Percentiles rank a stretch among this genome's conserved stretches.
phyloP scores from a whole-genome alignment of 53 echinoderm and acorn worm species.

The Antedon mediterranea region DNA sequence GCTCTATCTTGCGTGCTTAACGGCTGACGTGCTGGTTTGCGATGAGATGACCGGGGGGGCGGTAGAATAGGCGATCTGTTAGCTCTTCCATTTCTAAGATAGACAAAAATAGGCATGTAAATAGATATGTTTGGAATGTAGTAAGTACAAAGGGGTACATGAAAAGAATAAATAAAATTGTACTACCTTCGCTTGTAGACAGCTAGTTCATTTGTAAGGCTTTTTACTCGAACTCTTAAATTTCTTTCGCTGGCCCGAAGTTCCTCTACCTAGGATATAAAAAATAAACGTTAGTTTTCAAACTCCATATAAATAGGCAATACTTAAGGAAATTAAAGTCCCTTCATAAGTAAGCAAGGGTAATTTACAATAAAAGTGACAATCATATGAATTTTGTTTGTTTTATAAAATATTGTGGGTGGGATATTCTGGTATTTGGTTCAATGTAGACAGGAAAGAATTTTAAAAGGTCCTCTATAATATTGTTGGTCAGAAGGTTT shows the following conservation, averaged over 20 bases:
- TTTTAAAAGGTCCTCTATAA: too few relatives aligned
- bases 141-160: too few relatives aligned
- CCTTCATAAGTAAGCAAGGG: too few relatives aligned
- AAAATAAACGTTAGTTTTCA: too few relatives aligned
- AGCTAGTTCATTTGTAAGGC: constrained; percentile 77
- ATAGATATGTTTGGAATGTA: background rate
- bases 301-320: too few relatives aligned
- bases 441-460: too few relatives aligned
- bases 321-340: too few relatives aligned
- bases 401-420: too few relatives aligned
- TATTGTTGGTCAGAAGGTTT: too few relatives aligned
- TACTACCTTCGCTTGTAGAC: constrained; percentile 51
- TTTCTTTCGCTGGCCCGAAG: constrained; percentile 85
- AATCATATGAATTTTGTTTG: too few relatives aligned
- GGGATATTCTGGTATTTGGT: too few relatives aligned
- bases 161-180: background rate
- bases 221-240: constrained; percentile 79
- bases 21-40: background rate
- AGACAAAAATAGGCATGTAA: constrained; percentile 27
- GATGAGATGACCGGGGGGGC: background rate
- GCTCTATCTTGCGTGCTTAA: constrained; percentile 28
- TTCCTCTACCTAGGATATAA: constrained; percentile 55
- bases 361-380: too few relatives aligned
- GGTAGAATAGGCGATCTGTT: constrained; percentile 61
- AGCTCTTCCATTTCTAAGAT: constrained; percentile 4